Evolutionary conservation across 1,140 invertebrate species (phyloP), one percentile per base, ranked within the genome.

Genomic region (Aphis gossypii): DNA sequence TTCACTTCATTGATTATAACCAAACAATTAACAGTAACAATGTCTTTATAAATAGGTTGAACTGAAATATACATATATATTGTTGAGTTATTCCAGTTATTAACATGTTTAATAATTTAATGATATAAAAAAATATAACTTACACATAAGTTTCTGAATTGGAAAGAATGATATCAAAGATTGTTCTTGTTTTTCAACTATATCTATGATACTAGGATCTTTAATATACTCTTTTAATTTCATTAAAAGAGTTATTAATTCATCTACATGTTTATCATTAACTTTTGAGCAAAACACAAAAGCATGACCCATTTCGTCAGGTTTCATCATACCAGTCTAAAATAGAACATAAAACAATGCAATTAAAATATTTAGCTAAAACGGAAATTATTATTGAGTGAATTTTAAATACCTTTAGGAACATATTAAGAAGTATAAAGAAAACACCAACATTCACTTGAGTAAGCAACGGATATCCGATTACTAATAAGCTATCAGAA

Each of bases 401-500:
- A 93, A 51, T 14, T 56, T 11, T 21, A 93, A 54, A 54, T 93
- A 93, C 92, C 82, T 93, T 93, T 86, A 54, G 44, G 48, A 93
- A 93, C 35, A 93, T 93, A 51, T 93, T 93, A 18, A 93, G 23
- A 21, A 93, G 46, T 20, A 83, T 14, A 44, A 25, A 93, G 23
- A 93, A 93, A 38, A 93, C 25, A 83, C 82, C 92, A 84, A 93
- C 92, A 93, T 93, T 93, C 41, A 93, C 92, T 93, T 93, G 92
- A 35, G 82, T 86, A 93, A 93, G 92, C 48, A 93, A 84, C 41
- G 92, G 92, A 86, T 86, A 93, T 54, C 92, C 92, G 54, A 93
- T 93, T 25, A 93, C 18, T 30, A 93, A 84, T 86, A 93, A 93
- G n/a, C 92, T 93, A 41, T 93, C 92, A n/a, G 82, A 93, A 54